Evolutionary conservation across 2,113 vertebrate genomes (phyloP).

Genomic region (Hyaena hyaena): DNA sequence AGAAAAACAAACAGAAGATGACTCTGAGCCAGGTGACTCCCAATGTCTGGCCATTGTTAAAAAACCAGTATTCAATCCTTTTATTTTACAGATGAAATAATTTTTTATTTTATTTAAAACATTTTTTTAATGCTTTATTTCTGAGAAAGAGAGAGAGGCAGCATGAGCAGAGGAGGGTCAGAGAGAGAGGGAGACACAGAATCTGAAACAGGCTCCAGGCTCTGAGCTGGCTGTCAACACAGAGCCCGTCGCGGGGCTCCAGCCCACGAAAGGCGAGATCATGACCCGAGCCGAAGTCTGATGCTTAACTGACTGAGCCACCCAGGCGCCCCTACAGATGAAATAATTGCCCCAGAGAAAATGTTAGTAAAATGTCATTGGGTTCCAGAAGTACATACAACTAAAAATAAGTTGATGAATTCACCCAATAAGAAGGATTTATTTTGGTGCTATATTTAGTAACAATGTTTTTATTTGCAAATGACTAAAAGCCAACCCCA

Average conservation of each 20-base stretch:
- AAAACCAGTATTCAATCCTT: background rate
- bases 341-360: background rate
- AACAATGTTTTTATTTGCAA: background rate
- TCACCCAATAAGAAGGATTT: constrained; percentile 19
- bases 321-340: background rate
- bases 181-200: no score
- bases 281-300: no score
- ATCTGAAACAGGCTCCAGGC: no score
- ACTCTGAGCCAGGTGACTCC: background rate
- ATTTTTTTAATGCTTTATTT: no score
- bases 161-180: no score
- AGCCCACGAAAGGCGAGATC: no score
- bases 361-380: constrained; percentile 21
- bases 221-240: no score
- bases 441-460: background rate
- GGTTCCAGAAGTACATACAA: background rate
- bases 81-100: background rate
- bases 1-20: background rate
- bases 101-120: background rate
- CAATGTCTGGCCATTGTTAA: background rate
- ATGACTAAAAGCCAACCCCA: background rate
- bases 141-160: no score
- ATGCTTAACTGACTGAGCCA: no score
- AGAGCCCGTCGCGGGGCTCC: no score
- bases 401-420: background rate